Evolutionary conservation across 2,888 invertebrate genomes (phyloP), one percentile per base, ranked within the genome.

Genomic region (Acleris sparsana): DNA sequence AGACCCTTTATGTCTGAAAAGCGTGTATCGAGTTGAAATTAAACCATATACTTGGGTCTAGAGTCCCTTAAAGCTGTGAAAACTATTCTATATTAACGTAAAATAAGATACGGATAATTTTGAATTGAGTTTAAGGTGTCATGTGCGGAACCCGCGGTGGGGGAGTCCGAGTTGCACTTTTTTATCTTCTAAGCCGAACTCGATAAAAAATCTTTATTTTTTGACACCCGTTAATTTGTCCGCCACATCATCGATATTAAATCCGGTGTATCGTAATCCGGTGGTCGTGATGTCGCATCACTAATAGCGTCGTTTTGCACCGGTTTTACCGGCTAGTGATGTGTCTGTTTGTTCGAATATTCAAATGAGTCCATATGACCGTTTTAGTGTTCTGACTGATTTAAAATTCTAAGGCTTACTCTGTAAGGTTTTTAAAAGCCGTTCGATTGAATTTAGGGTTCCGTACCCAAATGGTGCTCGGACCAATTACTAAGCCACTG

Each of bases 251-350:
- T 62, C 52, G 61, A 66, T 62, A 57, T 66, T 62, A 66, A 66
- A 57, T 66, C 66, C 66, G 62, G 53, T 66, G 57, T 39, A 62
- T 66, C 61, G 66, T 66, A 66, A 66, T 66, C 66, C 66, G 22
- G 61, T 57, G 66, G 66, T 66, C 66, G 66, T 66, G 66, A 66
- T 62, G 66, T 66, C 66, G 66, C 66, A 66, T 66, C 66, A 62
- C 66, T 66, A 66, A 66, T 66, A 62, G 66, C 66, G 33, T 44
- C 60, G 65, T 64, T 64, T 57, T 66, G 61, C 62, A 48, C 52
- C 46, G 66, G 62, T 57, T 66, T 57, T 60, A 55, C 56, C 60
- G 52, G 33, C 57, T 66, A 65, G 65, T 61, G 65, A 61, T 56
- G 65, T 33, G 55, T 49, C 29, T 60, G 60, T 48, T 57, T 63